Conservation (phyloP, 2,888 invertebrate species). For the Lycophotia porphyrea region DNA sequence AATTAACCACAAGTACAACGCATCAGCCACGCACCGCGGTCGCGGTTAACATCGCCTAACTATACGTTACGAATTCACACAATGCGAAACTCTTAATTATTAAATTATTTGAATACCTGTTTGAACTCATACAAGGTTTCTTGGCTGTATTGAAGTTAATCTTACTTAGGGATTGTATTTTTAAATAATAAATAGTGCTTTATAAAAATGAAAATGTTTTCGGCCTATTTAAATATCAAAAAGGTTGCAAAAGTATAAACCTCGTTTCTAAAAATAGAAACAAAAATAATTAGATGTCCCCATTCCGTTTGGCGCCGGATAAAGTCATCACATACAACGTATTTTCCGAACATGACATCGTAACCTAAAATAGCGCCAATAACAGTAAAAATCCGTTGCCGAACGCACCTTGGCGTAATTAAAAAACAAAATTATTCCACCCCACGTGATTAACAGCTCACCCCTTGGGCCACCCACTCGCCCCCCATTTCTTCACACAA, state of each 20-base stretch:
- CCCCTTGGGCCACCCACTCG: constrained; percentile 70
- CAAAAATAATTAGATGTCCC: constrained; percentile 25
- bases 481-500: constrained; percentile 84
- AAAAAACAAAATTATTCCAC: constrained; percentile 89
- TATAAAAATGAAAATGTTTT: background rate
- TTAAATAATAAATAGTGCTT: background rate
- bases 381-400: constrained; percentile 76
- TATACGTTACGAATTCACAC: constrained; percentile 18
- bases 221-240: background rate
- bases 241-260: background rate
- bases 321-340: constrained; percentile 60
- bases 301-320: constrained; percentile 54
- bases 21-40: constrained; percentile 23
- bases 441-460: constrained; percentile 84
- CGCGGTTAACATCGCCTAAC: constrained; percentile 4
- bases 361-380: constrained; percentile 73
- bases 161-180: background rate
- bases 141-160: constrained; percentile 10
- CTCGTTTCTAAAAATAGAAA: constrained; percentile 1
- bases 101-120: constrained; percentile 34
- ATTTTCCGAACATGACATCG: constrained; percentile 72
- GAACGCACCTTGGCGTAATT: constrained; percentile 87
- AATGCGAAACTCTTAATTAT: constrained; percentile 46
- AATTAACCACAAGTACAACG: constrained; percentile 35
- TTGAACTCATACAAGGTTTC: constrained; percentile 47